Evolutionary conservation across 2,113 vertebrate genomes (phyloP).

Genomic region (Corythornis madagascariensis): DNA sequence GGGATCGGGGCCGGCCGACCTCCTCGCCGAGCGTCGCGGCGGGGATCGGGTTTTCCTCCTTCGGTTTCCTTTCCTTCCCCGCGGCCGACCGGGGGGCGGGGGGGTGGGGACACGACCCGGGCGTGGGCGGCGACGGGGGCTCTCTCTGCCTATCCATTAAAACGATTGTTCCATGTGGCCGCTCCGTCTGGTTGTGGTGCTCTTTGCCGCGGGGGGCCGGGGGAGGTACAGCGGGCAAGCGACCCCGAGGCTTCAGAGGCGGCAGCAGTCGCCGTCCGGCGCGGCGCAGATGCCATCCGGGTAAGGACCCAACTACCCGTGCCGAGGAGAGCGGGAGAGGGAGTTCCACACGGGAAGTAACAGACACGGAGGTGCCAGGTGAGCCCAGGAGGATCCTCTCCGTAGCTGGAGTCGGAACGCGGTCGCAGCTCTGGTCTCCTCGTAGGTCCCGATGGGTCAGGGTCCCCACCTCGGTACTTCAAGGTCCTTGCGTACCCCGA

Average conservation of each 20-base stretch:
- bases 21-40: neutral
- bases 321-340: neutral
- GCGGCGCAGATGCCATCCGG: neutral
- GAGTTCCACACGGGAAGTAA: neutral
- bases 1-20: neutral
- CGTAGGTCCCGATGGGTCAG: neutral
- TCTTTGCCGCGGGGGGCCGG: slow-evolving; percentile 54
- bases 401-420: neutral
- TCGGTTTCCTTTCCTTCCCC: slow-evolving; percentile 34
- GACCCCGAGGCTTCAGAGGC: rapidly evolving
- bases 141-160: slow-evolving; percentile 83
- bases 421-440: neutral
- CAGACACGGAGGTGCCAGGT: rapidly evolving
- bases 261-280: rapidly evolving
- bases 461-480: too few relatives aligned
- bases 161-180: slow-evolving; percentile 81
- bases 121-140: slow-evolving; percentile 54
- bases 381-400: rapidly evolving
- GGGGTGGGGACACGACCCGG: neutral
- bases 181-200: slow-evolving; percentile 74
- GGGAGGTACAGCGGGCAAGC: neutral
- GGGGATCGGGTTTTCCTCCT: slow-evolving; percentile 22
- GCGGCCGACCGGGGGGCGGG: neutral
- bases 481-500: neutral
- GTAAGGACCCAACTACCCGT: neutral